Percentiles rank a stretch among this genome's conserved stretches.
These are phyloP conservation scores for Autographa pulchrina DNA, from an alignment of 2,888 invertebrate species.

Conservation along the genomic window DNA sequence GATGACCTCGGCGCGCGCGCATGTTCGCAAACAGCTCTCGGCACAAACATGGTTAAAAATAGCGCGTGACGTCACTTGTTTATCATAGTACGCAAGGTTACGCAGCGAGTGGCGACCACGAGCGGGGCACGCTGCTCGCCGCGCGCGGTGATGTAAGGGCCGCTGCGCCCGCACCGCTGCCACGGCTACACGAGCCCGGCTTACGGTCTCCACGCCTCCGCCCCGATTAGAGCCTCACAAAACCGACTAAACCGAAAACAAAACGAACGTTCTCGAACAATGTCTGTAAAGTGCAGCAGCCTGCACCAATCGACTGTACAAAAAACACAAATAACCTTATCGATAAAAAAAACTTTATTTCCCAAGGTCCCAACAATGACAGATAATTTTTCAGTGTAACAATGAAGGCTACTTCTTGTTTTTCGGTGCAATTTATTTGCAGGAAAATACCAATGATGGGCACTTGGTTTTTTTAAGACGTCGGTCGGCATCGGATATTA, in stretches of 20 bases:
- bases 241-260: neutral
- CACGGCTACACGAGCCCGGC: neutral
- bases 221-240: neutral
- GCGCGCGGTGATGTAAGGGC: slow-evolving; percentile 42
- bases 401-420: slow-evolving; percentile 1
- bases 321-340: slow-evolving; percentile 9
- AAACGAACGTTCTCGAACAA: slow-evolving; percentile 5
- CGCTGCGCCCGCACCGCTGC: neutral
- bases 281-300: neutral
- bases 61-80: slow-evolving; percentile 86
- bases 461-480: neutral
- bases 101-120: slow-evolving; percentile 71
- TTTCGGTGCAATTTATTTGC: slow-evolving; percentile 12
- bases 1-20: slow-evolving; percentile 83
- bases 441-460: neutral
- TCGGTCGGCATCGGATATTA: neutral
- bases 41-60: slow-evolving; percentile 82
- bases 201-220: neutral
- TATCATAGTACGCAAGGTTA: slow-evolving; percentile 88
- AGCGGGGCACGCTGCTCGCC: slow-evolving; percentile 64
- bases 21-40: slow-evolving; percentile 70
- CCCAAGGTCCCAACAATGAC: slow-evolving; percentile 20
- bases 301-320: slow-evolving; percentile 1
- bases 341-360: slow-evolving; percentile 14
- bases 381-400: slow-evolving; percentile 31